Conservation (phyloP, 2,888 invertebrate genomes). For the Argyra leucocephala region DNA sequence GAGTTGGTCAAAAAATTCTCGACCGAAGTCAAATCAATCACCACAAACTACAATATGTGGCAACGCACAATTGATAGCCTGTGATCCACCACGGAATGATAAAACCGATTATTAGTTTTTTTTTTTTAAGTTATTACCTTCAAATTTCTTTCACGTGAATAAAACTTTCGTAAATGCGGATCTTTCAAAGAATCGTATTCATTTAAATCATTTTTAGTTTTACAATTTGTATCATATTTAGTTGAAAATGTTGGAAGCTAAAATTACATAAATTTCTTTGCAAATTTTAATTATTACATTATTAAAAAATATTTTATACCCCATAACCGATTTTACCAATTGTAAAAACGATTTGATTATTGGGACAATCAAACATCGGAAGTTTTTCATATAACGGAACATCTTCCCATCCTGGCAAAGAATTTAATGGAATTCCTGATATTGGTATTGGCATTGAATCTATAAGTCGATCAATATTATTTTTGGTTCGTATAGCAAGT, state of each 20-base stretch:
- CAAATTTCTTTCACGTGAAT: constrained; percentile 40
- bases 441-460: constrained; percentile 15
- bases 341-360: constrained; percentile 40
- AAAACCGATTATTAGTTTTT: too few relatives aligned
- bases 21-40: too few relatives aligned
- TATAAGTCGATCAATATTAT: constrained; percentile 19
- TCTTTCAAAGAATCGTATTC: constrained; percentile 53
- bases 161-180: constrained; percentile 49
- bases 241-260: constrained; percentile 32
- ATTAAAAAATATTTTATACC: constrained; percentile 24
- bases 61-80: too few relatives aligned
- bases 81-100: too few relatives aligned
- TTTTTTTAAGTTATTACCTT: too few relatives aligned
- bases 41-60: too few relatives aligned
- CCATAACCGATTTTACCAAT: constrained; percentile 40
- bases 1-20: too few relatives aligned
- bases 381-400: constrained; percentile 39
- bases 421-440: constrained; percentile 38
- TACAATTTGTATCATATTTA: constrained; percentile 35
- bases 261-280: background rate
- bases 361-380: constrained; percentile 41
- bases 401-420: constrained; percentile 40
- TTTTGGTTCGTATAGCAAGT: constrained; percentile 30
- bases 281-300: background rate
- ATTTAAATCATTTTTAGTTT: constrained; percentile 30